These are phyloP conservation scores for Anguilla obscura DNA, from an alignment of 2,797 vertebrate genomes.

Conservation along the genomic window DNA sequence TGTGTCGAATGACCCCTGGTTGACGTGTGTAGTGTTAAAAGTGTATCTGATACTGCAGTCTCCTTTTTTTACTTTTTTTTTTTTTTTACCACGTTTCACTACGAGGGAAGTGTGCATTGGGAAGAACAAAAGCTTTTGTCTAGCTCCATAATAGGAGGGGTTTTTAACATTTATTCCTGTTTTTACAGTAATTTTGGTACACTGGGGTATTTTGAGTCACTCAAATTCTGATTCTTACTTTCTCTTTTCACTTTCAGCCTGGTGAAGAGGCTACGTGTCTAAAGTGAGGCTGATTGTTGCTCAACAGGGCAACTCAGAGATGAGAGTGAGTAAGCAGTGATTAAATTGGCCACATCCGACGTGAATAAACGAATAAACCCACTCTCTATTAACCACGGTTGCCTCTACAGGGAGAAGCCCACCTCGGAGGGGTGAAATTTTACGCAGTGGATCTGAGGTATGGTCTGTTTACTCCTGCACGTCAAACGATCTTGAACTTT, in stretches of 20 bases:
- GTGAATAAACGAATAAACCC: not conserved
- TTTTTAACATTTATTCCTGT: conserved; percentile 50
- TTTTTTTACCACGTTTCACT: conserved; percentile 37
- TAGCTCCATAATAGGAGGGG: conserved; percentile 45
- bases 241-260: not conserved
- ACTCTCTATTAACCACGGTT: not conserved
- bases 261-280: not conserved
- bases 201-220: conserved; percentile 26
- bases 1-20: conserved; percentile 70
- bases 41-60: conserved; percentile 67
- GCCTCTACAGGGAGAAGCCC: conserved; percentile 9
- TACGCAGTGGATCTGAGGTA: conserved; percentile 30
- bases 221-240: conserved; percentile 12
- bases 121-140: conserved; percentile 53
- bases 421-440: conserved; percentile 25
- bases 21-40: conserved; percentile 68
- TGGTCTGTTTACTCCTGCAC: conserved; percentile 44
- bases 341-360: not conserved
- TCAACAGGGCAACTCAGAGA: not conserved
- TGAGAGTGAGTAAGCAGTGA: not conserved
- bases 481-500: conserved; percentile 35
- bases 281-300: not conserved
- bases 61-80: conserved; percentile 13
- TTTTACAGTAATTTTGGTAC: conserved; percentile 43
- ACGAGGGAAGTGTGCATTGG: conserved; percentile 50